Evolutionary conservation across 2,797 vertebrate species (phyloP), one percentile per base, ranked within the genome.

Genomic region (Danio choprae): DNA sequence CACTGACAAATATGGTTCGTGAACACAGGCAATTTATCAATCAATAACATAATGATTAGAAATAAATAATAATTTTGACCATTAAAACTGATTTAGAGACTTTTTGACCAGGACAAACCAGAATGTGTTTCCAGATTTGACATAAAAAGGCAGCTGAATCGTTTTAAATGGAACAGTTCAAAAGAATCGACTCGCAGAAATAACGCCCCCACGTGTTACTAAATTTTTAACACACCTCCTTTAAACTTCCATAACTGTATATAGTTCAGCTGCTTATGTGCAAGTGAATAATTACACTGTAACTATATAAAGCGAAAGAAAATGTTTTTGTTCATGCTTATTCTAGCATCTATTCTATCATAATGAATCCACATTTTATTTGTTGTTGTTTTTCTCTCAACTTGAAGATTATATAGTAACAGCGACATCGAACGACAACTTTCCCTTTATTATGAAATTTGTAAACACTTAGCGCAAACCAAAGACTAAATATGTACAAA

Each of bases 101-200:
- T 29, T 16, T 50, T 16, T 29, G 15, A 51, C 15, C 9, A n/a
- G 4, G 20, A 4, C 46, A 18, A 16, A 69, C 15, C 8, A 15
- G 70, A 53, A 51, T 51, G 5, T 38, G 46, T 50, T 11, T 3
- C 4, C 7, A 6, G 29, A 29, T 15, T 20, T 36, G 58, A 59
- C 13, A 13, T 16, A 60, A 40, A 62, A 16, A 36, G 11, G 36
- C 59, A 9, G 7, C 13, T 38, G 29, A 69, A 18, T 69, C 16
- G 9, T 18, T 69, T 51, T 18, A n/a, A 7, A 3, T 6, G 36
- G 68, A 67, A 29, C 7, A 7, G 13, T 6, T 69, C 29, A 11
- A 69, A 69, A 40, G 67, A 69, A 70, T 36, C 67, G 67, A 53
- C 36, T 70, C 9, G 16, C 48, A 6, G 36, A 55, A 70, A 55